Conservation (phyloP, 2,113 vertebrate species). For the Epinephelus moara region DNA sequence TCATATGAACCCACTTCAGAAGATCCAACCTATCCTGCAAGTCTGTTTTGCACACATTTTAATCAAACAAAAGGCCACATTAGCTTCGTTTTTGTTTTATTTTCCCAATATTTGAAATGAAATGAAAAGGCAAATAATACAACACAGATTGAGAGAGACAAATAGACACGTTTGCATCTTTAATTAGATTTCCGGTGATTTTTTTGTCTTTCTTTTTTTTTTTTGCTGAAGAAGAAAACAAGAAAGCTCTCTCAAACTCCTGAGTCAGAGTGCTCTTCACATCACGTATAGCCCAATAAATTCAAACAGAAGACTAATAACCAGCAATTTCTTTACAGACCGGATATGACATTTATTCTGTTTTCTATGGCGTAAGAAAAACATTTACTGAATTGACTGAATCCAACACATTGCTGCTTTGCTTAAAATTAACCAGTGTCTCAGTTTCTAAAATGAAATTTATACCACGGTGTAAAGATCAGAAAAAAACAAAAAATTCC, state of each 20-base stretch:
- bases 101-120: background rate
- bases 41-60: background rate
- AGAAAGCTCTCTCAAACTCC: conserved; percentile 63
- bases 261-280: conserved; percentile 64
- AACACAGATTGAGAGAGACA: conserved; percentile 31
- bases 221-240: conserved; percentile 58
- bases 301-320: conserved; percentile 20
- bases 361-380: conserved; percentile 27
- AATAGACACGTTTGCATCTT: conserved; percentile 68
- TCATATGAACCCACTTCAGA: too few relatives aligned
- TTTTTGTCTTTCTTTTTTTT: conserved; percentile 15
- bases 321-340: conserved; percentile 10
- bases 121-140: conserved; percentile 28
- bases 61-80: background rate
- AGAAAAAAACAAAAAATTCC: conserved; percentile 5
- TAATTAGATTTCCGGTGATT: conserved; percentile 73
- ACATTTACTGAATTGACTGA: conserved; percentile 20
- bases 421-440: conserved; percentile 5
- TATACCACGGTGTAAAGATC: background rate
- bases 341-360: background rate
- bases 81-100: background rate
- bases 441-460: conserved; percentile 13
- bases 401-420: conserved; percentile 10
- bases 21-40: background rate
- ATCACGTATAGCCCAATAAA: conserved; percentile 34